Evolutionary conservation across 1,140 invertebrate genomes (phyloP).

Genomic region (Drosophila sp.): DNA sequence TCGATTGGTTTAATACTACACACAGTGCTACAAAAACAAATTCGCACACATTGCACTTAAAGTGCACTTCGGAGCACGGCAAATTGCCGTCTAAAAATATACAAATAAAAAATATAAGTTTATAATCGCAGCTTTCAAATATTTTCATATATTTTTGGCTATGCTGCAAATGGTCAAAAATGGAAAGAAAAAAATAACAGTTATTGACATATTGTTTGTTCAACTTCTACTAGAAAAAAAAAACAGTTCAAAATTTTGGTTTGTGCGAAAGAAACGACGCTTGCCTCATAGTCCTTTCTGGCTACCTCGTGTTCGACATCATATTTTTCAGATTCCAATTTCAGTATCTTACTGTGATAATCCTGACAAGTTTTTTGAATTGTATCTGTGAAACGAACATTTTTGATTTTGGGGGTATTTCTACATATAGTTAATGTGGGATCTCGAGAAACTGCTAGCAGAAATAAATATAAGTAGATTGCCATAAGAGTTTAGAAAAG

Average conservation of each 20-base stretch:
- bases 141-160: conserved; percentile 70
- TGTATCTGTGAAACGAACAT: conserved; percentile 85
- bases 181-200: background rate
- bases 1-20: conserved; percentile 20
- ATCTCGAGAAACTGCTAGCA: conserved; percentile 18
- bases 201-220: conserved; percentile 20
- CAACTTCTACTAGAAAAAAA: background rate
- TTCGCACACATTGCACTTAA: conserved; percentile 30
- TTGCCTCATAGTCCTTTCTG: conserved; percentile 95
- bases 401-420: conserved; percentile 29
- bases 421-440: conserved; percentile 10
- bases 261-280: conserved; percentile 38
- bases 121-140: conserved; percentile 45
- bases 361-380: conserved; percentile 93
- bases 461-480: background rate
- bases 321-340: conserved; percentile 97
- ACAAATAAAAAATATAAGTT: background rate
- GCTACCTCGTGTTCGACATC: conserved; percentile 97
- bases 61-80: conserved; percentile 7
- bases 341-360: conserved; percentile 93
- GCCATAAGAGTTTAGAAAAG: background rate
- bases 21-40: conserved; percentile 34
- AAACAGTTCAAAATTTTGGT: background rate
- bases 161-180: conserved; percentile 13
- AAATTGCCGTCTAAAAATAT: background rate